Percentiles rank a stretch among this genome's conserved stretches.
Conservation (phyloP, 30 jellyfish, hydroid and myxozoan species). For the Aurelia sp. region DNA sequence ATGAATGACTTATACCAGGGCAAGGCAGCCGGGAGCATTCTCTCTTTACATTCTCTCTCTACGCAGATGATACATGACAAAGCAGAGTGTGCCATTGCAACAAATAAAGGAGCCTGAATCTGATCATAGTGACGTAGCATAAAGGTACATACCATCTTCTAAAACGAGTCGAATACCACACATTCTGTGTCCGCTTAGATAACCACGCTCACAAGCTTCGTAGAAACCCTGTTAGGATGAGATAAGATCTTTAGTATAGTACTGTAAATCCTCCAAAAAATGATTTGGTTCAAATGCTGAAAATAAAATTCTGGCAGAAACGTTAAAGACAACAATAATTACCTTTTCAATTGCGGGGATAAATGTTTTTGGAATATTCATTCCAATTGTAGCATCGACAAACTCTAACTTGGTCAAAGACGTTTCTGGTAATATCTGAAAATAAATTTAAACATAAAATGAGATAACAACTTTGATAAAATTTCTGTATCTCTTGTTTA, state of each 20-base stretch:
- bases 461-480: too few relatives aligned
- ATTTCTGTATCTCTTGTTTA: too few relatives aligned
- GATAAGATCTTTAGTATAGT: too few relatives aligned
- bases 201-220: slow-evolving; percentile 98
- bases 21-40: too few relatives aligned
- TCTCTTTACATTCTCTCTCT: too few relatives aligned
- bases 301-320: too few relatives aligned
- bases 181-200: slow-evolving; percentile 80
- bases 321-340: too few relatives aligned
- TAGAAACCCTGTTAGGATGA: slow-evolving; percentile 70
- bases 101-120: not conserved
- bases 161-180: slow-evolving; percentile 86
- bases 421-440: slow-evolving; percentile 83
- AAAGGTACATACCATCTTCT: slow-evolving; percentile 87
- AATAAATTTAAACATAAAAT: not conserved
- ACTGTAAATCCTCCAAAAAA: too few relatives aligned
- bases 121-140: not conserved
- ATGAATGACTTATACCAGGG: too few relatives aligned
- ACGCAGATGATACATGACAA: too few relatives aligned
- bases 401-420: slow-evolving; percentile 86
- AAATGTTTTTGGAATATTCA: slow-evolving; percentile 92
- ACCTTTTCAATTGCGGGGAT: slow-evolving; percentile 99
- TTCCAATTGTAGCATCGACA: slow-evolving; percentile 94
- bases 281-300: too few relatives aligned
- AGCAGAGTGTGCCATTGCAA: not conserved